A percentile compares a stretch with the other conserved stretches of the same genome.
Conservation (phyloP, 2,797 vertebrate species). For the Spinus pinus region DNA sequence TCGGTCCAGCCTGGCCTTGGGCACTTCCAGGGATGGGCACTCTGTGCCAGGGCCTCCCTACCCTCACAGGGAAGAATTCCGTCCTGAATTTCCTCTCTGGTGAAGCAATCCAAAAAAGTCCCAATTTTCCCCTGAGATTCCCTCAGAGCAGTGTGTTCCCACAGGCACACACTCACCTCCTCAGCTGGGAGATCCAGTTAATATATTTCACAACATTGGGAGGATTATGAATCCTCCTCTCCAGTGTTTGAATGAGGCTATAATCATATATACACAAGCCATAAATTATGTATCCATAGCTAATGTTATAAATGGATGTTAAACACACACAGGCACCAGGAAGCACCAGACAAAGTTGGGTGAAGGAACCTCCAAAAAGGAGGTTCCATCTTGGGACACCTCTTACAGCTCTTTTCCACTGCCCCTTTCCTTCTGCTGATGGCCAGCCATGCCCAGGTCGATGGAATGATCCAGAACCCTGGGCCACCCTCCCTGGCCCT, state of each 20-base stretch:
- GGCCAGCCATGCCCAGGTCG: not conserved
- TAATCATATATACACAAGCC: not conserved
- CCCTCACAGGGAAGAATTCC: not conserved
- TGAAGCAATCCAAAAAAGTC: not conserved
- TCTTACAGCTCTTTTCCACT: not conserved
- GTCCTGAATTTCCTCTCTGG: not conserved
- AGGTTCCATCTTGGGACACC: not conserved
- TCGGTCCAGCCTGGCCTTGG: not conserved
- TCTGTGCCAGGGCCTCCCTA: not conserved
- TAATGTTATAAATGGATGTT: not conserved
- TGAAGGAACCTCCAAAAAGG: not conserved
- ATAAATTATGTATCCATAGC: not conserved
- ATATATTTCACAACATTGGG: not conserved
- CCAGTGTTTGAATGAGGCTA: not conserved
- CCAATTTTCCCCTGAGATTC: rapidly evolving
- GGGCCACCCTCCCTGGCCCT: not conserved
- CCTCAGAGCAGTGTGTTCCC: not conserved
- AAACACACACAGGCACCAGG: not conserved
- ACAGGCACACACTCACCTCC: not conserved
- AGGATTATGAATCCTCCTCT: not conserved
- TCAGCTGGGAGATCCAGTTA: not conserved
- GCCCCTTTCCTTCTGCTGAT: not conserved
- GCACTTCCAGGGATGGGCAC: not conserved
- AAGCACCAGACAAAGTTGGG: not conserved
- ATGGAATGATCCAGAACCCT: not conserved